phyloP scores from a whole-genome alignment of 23 tunicate species.

The Ascidia mentula region DNA sequence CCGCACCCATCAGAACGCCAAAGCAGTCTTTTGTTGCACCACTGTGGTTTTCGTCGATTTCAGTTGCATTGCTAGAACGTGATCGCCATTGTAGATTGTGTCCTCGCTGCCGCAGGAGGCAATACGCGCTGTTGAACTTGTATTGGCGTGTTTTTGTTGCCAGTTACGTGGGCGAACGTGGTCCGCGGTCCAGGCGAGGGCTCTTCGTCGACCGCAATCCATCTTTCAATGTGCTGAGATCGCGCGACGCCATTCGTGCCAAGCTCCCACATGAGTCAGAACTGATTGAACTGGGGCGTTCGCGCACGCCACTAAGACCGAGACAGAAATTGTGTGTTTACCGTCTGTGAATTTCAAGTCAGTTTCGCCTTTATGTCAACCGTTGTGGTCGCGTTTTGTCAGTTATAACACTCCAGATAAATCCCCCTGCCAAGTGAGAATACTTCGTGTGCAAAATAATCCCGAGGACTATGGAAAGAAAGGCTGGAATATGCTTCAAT shows the following conservation, averaged over 20 bases:
- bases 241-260: conserved; percentile 3
- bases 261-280: background rate
- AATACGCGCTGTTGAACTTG: background rate
- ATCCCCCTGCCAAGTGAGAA: too few species aligned
- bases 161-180: background rate
- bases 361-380: too few species aligned
- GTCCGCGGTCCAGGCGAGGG: background rate
- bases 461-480: too few species aligned
- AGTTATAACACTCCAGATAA: too few species aligned
- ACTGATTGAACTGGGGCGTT: background rate
- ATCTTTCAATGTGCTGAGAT: background rate
- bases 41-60: too few species aligned
- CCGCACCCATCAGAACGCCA: too few species aligned
- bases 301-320: background rate
- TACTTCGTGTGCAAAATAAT: too few species aligned
- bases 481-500: too few species aligned
- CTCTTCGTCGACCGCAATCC: background rate
- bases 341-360: conserved; percentile 11
- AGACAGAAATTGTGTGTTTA: background rate
- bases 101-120: background rate
- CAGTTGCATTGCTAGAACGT: too few species aligned
- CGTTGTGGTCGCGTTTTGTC: too few species aligned
- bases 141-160: background rate
- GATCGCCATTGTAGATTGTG: background rate
- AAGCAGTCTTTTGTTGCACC: too few species aligned